Percentiles rank a stretch among this genome's conserved stretches.
phyloP scores from a whole-genome alignment of 2,113 vertebrate species.

The Catharus minimus region DNA sequence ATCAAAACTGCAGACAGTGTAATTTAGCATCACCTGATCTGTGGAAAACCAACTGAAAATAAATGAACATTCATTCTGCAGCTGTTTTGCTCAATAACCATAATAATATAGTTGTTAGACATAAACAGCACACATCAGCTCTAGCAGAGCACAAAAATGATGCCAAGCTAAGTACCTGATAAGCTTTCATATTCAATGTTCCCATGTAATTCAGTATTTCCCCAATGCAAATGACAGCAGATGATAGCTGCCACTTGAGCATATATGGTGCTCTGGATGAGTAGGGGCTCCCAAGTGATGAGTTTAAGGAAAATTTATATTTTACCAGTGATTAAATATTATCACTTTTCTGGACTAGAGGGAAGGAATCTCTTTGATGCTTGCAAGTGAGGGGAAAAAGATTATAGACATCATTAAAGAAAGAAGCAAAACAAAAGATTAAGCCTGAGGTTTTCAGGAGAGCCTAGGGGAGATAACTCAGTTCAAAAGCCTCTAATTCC shows the following conservation, averaged over 20 bases:
- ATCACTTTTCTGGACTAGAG: background rate
- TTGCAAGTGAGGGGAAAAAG: background rate
- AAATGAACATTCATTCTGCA: slow-evolving; percentile 30
- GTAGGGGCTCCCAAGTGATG: background rate
- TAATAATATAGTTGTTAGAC: slow-evolving; percentile 14
- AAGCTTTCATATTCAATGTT: slow-evolving; percentile 14
- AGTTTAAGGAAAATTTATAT: background rate
- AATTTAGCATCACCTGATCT: slow-evolving; percentile 34
- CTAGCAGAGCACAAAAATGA: background rate
- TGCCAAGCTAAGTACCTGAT: slow-evolving; percentile 10
- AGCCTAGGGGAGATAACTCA: background rate
- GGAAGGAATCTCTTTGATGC: background rate
- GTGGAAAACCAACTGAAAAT: slow-evolving; percentile 12
- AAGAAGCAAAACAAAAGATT: background rate
- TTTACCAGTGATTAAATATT: background rate
- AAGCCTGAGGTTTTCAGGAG: background rate
- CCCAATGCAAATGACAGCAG: background rate
- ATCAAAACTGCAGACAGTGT: background rate
- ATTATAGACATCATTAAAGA: background rate
- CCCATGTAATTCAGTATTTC: background rate
- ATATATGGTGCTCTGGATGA: background rate
- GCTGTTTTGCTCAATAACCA: slow-evolving; percentile 35
- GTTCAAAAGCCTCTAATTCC: slow-evolving; percentile 21
- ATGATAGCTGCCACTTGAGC: background rate
- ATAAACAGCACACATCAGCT: slow-evolving; percentile 2